Evolutionary conservation across 2,113 vertebrate genomes (phyloP), one percentile per base, ranked within the genome.

Genomic region (Carollia perspicillata): DNA sequence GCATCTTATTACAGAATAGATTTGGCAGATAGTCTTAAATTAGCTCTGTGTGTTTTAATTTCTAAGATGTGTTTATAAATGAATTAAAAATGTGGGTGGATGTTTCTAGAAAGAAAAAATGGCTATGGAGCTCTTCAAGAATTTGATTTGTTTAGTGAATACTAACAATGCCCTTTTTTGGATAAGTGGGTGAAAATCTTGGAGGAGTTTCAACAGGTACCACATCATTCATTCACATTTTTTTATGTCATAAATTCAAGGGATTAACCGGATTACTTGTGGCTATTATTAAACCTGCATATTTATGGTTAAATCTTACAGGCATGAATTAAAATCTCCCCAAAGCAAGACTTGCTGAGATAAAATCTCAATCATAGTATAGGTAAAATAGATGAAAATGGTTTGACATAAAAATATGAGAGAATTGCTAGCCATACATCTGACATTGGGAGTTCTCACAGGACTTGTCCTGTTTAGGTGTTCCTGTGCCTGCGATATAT

Each of bases 181-280:
- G 94, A 84, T 71, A 94, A 97, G 12, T 89, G 60, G 37, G 42
- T 80, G 5, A 94, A 95, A 93, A 81, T 84, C 81, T 83, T 93
- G 86, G 83, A 95, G 13, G 40, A 58, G 4, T 40, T 93, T 96
- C 86, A 88, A 13, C 12, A n/a, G n/a, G 66, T 66, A 37, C 20
- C 26, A 83, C 22, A 85, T 16, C 7, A 80, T 74, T 75, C 2
- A 0, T 80, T 90, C 33, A 87, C 53, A 74, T 95, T 93, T 75
- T n/a, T 84, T 96, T 51, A 71, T 93, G 49, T 80, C 63, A 30
- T 42, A 90, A 92, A 55, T 44, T 26, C 65, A 77, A 94, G 13
- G 44, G 12, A 92, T 93, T 95, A 88, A 77, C 28, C 40, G 33
- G 28, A 86, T 84, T 20, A 44, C 16, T 92, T 55, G 28, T 75